Conservation (phyloP, 2,797 vertebrate species). For the Acrocephalus scirpaceus region DNA sequence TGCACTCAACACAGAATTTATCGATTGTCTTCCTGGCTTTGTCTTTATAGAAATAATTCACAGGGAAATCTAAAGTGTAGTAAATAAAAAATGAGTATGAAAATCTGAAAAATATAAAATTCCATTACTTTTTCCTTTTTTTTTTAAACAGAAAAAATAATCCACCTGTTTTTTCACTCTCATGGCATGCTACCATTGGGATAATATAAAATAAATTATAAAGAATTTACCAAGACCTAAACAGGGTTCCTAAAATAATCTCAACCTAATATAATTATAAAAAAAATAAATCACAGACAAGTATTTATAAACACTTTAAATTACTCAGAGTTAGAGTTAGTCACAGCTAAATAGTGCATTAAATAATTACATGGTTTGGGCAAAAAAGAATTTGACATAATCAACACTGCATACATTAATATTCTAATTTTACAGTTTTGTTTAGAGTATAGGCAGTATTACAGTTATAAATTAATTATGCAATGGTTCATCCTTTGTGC, state of each 20-base stretch:
- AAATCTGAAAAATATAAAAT: not conserved
- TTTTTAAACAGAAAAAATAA: not conserved
- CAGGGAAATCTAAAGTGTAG: not conserved
- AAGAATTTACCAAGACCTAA: not conserved
- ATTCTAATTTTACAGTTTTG: slow-evolving; percentile 58
- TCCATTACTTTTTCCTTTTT: not conserved
- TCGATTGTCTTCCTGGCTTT: not conserved
- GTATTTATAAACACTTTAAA: not conserved
- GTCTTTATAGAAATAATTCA: not conserved
- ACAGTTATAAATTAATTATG: slow-evolving; percentile 69
- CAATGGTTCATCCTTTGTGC: slow-evolving; percentile 55
- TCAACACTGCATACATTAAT: slow-evolving; percentile 62
- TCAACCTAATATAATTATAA: not conserved
- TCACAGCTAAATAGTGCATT: slow-evolving; percentile 52
- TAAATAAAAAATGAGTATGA: not conserved
- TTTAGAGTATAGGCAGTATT: slow-evolving; percentile 37
- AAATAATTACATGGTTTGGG: slow-evolving; percentile 60
- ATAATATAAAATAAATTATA: not conserved
- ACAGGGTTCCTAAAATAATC: not conserved
- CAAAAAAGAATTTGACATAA: slow-evolving; percentile 47
- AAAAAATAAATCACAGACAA: not conserved
- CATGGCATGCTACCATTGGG: not conserved
- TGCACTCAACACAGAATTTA: not conserved
- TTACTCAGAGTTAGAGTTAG: not conserved
- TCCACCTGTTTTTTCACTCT: not conserved